phyloP scores from a whole-genome alignment of 2,888 invertebrate species.

The Priocnemis perturbator region DNA sequence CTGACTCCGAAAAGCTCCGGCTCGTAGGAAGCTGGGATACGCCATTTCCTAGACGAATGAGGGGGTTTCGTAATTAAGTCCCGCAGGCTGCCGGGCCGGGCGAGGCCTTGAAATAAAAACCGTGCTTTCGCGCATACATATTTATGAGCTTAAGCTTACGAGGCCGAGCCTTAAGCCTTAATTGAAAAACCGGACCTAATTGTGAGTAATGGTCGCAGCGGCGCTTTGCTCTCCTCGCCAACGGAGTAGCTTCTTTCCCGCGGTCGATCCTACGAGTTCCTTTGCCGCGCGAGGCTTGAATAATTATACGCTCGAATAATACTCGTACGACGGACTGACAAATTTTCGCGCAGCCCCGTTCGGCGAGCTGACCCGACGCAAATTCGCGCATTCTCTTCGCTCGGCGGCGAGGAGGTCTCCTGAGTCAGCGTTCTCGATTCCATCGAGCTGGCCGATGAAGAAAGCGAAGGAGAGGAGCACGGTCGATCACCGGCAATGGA shows the following conservation, averaged over 20 bases:
- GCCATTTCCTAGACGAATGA: slow-evolving; percentile 20
- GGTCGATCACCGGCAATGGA: no score
- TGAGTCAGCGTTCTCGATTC: no score
- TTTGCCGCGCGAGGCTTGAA: background rate
- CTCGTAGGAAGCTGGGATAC: slow-evolving; percentile 1
- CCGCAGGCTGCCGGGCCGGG: slow-evolving; percentile 7
- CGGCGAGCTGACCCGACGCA: no score
- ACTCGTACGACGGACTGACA: no score
- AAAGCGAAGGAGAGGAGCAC: no score
- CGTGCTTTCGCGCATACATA: slow-evolving; percentile 48
- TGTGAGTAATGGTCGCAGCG: slow-evolving; percentile 54
- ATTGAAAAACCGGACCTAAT: slow-evolving; percentile 59
- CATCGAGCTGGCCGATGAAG: no score
- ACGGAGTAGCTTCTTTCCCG: slow-evolving; percentile 20
- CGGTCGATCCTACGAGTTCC: background rate
- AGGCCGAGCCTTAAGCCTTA: slow-evolving; percentile 45
- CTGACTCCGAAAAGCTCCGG: slow-evolving; percentile 7
- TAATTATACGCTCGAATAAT: background rate
- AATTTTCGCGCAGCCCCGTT: no score
- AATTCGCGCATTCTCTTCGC: background rate
- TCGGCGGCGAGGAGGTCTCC: no score
- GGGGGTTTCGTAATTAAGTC: slow-evolving; percentile 47
- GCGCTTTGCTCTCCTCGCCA: slow-evolving; percentile 22
- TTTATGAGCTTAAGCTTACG: slow-evolving; percentile 46
- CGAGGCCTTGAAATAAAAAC: slow-evolving; percentile 43